Evolutionary conservation across 30 jellyfish, hydroid and myxozoan species (phyloP), one percentile per base, ranked within the genome.

Genomic region (Cassiopea andromeda): DNA sequence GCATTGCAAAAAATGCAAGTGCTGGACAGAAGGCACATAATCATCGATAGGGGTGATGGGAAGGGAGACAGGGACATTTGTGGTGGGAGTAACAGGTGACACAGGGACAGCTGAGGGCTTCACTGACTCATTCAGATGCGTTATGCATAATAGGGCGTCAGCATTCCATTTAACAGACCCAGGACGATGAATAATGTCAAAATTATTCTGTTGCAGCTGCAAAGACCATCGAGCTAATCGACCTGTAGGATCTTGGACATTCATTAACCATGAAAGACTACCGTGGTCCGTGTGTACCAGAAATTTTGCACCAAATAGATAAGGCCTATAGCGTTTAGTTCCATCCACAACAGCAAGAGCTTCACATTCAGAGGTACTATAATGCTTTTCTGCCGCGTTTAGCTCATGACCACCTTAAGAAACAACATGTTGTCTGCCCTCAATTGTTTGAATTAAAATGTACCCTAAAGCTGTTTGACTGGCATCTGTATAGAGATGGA

Each of bases 311-410:
- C 94, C 91, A 47, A 14, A 78, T 46, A 77, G 78, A 66, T 75
- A 87, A 2, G 81, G 91, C 67, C 78, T 92, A 75, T 69, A 87
- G 27, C 49, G 64, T 70, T 81, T 80, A 19, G 80, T 80, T 4
- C 92, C 96, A 43, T 81, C 81, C 4, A 80, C 92, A 19, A 71
- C 92, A 27, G 92, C 92, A 17, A 89, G 78, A 10, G 97, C 97
- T 75, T 89, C 89, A 17, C 87, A 45, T 64, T 73, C 93, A 6
- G 88, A 46, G 12, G 96, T 73, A 85, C 96, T 70, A 71, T 79
- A 81, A 27, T 78, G 58, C 6, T 46, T 77, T 73, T 71, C 96
- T 46, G 90, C 77, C 12, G 0, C 15, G 47, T 78, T 60, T 18
- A 81, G 50, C 44, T 66, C 91, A 38, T 84, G 75, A 80, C 92